phyloP scores from a whole-genome alignment of 2,888 invertebrate genomes.

The Holacanthella duospinosa region DNA sequence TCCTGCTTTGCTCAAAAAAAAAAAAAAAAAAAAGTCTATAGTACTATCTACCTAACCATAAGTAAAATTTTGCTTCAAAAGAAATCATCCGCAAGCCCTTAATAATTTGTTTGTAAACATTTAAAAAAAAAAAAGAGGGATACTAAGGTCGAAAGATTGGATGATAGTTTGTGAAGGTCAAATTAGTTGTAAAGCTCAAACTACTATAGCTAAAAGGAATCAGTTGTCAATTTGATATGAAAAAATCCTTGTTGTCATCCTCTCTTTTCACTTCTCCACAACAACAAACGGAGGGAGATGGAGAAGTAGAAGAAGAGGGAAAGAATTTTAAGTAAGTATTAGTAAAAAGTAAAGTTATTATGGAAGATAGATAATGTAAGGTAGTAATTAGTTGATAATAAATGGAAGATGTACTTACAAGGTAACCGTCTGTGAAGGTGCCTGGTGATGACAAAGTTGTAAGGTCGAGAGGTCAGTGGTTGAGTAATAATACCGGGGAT shows the following conservation, averaged over 20 bases:
- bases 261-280: no score
- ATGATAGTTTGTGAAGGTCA: no score
- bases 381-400: background rate
- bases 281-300: background rate
- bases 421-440: no score
- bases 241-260: background rate
- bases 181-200: background rate
- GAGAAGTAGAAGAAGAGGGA: background rate
- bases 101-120: no score
- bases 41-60: background rate
- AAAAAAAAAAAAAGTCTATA: background rate
- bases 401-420: no score
- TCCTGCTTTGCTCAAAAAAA: background rate
- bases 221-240: background rate
- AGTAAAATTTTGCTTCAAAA: background rate
- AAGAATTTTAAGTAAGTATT: no score
- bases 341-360: no score
- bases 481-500: background rate
- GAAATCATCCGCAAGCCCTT: background rate
- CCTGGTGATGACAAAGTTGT: no score
- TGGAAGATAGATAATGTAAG: no score
- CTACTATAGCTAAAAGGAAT: background rate
- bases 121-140: no score
- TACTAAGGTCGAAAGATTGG: no score
- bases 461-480: background rate